phyloP scores from a whole-genome alignment of 2,113 vertebrate species.

The Podiceps cristatus region DNA sequence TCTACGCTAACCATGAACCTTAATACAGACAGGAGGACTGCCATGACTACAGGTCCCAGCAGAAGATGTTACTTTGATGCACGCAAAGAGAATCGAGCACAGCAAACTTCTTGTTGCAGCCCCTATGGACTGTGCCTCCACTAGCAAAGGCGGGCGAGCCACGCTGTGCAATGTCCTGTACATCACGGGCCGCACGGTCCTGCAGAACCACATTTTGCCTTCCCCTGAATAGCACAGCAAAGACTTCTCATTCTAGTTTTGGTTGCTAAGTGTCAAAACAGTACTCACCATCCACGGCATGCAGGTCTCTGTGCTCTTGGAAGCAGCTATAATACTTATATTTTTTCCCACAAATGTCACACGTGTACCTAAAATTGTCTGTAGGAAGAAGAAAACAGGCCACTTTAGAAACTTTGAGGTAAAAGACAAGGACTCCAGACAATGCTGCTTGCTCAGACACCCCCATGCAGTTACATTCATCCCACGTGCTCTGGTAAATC shows the following conservation, averaged over 20 bases:
- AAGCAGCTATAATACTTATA: slow-evolving; percentile 99
- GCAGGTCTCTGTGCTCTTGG: slow-evolving; percentile 96
- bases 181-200: rapidly evolving
- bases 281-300: slow-evolving; percentile 94
- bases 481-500: background rate
- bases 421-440: background rate
- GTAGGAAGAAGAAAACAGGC: slow-evolving; percentile 57
- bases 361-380: slow-evolving; percentile 97
- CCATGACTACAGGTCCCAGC: background rate
- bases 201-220: background rate
- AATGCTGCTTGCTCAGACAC: background rate
- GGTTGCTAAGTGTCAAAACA: background rate
- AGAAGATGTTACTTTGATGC: background rate
- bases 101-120: background rate
- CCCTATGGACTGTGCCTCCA: background rate
- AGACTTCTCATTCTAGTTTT: background rate
- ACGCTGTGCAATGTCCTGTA: background rate
- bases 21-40: background rate
- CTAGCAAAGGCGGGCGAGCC: rapidly evolving
- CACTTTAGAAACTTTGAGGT: background rate
- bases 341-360: slow-evolving; percentile 98
- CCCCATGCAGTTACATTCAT: background rate
- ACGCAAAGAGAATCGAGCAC: background rate
- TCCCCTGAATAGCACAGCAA: background rate
- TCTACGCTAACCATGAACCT: background rate